Conservation (phyloP, 2,113 vertebrate species). For the Dendrocopos noguchii region DNA sequence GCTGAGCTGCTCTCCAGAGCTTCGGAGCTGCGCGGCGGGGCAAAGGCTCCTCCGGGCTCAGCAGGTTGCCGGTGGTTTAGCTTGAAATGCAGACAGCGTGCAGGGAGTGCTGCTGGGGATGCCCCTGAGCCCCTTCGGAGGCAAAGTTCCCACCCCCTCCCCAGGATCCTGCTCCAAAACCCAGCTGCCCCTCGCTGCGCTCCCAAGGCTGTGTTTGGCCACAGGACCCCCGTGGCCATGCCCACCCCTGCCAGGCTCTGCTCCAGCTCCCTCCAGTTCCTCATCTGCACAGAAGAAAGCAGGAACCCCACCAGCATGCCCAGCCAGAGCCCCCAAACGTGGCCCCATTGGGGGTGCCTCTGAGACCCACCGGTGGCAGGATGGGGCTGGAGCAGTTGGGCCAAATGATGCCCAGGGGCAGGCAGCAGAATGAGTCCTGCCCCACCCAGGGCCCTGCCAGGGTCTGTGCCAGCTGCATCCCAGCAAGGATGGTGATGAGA, state of each 20-base stretch:
- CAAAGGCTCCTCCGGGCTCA: background rate
- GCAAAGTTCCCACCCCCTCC: fast-evolving
- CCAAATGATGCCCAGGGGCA: fast-evolving
- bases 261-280: background rate
- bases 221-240: fast-evolving
- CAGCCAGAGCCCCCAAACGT: fast-evolving
- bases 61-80: fast-evolving
- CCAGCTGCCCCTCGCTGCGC: fast-evolving
- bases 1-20: slow-evolving; percentile 21
- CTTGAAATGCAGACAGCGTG: background rate
- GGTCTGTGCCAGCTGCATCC: background rate
- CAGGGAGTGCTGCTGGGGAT: background rate
- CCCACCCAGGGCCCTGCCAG: fast-evolving
- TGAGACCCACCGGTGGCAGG: background rate
- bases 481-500: background rate
- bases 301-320: fast-evolving
- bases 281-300: background rate
- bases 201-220: background rate
- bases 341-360: fast-evolving
- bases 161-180: background rate
- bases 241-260: fast-evolving
- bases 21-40: background rate
- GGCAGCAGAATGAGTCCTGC: background rate
- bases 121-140: background rate
- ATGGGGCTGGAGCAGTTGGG: background rate